Evolutionary conservation across 2,113 vertebrate species (phyloP).

Genomic region (Sciurus niger): DNA sequence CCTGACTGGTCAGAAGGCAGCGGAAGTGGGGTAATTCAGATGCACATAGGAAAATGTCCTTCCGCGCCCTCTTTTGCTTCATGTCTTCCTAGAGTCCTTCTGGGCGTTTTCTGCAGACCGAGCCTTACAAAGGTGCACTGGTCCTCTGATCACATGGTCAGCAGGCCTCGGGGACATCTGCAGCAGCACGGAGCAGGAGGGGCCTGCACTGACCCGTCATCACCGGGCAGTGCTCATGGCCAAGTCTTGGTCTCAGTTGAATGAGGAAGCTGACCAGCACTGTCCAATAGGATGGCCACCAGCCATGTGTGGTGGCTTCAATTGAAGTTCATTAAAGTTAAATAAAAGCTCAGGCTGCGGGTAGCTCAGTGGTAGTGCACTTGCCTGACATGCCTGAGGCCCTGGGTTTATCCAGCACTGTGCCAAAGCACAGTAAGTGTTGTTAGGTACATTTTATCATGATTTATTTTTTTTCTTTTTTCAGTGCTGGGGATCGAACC

Average conservation of each 20-base stretch:
- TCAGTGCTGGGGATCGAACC: no score
- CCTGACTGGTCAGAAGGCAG: background rate
- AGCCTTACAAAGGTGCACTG: background rate
- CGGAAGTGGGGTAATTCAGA: background rate
- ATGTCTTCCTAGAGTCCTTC: no score
- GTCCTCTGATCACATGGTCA: no score
- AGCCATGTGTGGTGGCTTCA: background rate
- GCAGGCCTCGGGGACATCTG: no score
- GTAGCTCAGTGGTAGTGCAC: no score
- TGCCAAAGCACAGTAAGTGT: no score
- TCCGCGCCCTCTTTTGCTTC: background rate
- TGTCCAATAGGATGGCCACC: background rate
- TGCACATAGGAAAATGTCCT: background rate
- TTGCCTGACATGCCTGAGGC: no score
- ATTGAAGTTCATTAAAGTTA: background rate
- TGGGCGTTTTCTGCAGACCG: background rate
- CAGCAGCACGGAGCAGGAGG: fast-evolving
- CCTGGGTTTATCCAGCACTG: no score
- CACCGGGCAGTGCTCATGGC: no score
- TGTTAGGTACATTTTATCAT: background rate
- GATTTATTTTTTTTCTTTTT: no score
- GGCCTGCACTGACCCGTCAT: fast-evolving
- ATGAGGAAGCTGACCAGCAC: background rate
- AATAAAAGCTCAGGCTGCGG: background rate
- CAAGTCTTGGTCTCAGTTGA: background rate